These are phyloP conservation scores for Solea senegalensis DNA, from an alignment of 2,113 vertebrate species.

Conservation along the genomic window DNA sequence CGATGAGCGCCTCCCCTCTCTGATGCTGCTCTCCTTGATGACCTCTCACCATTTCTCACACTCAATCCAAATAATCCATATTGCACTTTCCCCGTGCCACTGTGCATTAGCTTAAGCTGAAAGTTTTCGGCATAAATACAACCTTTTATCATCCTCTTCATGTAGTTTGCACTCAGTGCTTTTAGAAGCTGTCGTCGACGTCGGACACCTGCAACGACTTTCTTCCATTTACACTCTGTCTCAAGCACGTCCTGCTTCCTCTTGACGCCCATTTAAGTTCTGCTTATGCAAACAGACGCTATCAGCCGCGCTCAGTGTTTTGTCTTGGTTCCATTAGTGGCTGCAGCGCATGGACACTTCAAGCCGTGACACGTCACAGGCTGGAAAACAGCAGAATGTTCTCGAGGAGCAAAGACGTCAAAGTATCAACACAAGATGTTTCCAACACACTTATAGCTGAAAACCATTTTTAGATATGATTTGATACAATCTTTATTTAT, in stretches of 20 bases:
- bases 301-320: constrained; percentile 59
- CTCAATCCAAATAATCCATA: constrained; percentile 49
- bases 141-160: constrained; percentile 58
- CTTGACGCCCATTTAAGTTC: constrained; percentile 46
- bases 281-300: constrained; percentile 68
- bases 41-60: constrained; percentile 40
- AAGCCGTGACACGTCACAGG: background rate
- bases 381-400: constrained; percentile 23
- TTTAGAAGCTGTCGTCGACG: constrained; percentile 28
- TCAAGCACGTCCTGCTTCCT: constrained; percentile 42
- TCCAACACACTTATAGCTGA: too few relatives aligned
- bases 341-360: constrained; percentile 31
- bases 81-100: constrained; percentile 17
- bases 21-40: background rate
- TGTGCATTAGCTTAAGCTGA: constrained; percentile 41
- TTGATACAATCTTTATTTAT: too few relatives aligned
- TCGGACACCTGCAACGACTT: constrained; percentile 15
- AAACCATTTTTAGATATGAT: background rate
- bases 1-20: background rate
- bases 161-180: constrained; percentile 57
- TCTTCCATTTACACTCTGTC: constrained; percentile 38
- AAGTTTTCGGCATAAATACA: constrained; percentile 26
- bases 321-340: constrained; percentile 72
- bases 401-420: background rate
- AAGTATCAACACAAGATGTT: too few relatives aligned